Base-by-base conservation (phyloP, 1,140 invertebrate genomes). In the Philopotamus ludificatus region DNA sequence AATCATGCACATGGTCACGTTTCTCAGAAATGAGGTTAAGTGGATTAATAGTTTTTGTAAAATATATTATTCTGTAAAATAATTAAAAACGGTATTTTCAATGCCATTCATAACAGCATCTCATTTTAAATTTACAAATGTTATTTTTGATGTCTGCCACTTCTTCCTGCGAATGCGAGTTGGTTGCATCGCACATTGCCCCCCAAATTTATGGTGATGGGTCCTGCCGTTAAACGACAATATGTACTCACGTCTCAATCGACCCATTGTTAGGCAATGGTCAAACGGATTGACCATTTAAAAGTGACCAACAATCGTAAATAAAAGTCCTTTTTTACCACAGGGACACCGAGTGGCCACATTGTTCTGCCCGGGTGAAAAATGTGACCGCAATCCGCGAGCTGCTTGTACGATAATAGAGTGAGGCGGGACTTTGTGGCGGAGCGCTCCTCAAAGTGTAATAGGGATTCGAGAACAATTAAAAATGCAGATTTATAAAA, bases 351-450 rank as follows among this genome's bases (percentile, higher is more conserved):
- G 12, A 53, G 50, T 53, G 50, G 50, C 28, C 50, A 53, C 22
- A 53, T 53, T 53, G 50, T 53, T 21, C 50, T 18, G 50, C 22
- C 12, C 21, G 20, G 12, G 20, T 53, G 50, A 53, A 53, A 53
- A 53, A 53, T 53, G 50, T 16, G 22, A 53, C 50, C 50, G 23
- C 50, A 53, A 53, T 23, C 28, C 50, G 9, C 50, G 21, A 12
- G 22, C 20, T 25, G 50, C 28, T 53, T 26, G 50, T 22, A 22
- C 50, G 50, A 53, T 53, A 53, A 53, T 53, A 53, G 50, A 53
- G 18, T 53, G 50, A 10, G 28, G 28, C 28, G 28, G 28, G 28
- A 34, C 28, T 34, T 34, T 34, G 28, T 34, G 4, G 22, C 8
- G 7, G 21, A 25, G 1, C 3, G 50, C 9, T 25, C 28, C 50